Percentiles rank a stretch among this genome's conserved stretches.
phyloP scores from a whole-genome alignment of 1,140 invertebrate genomes.

The Drusus annulatus region DNA sequence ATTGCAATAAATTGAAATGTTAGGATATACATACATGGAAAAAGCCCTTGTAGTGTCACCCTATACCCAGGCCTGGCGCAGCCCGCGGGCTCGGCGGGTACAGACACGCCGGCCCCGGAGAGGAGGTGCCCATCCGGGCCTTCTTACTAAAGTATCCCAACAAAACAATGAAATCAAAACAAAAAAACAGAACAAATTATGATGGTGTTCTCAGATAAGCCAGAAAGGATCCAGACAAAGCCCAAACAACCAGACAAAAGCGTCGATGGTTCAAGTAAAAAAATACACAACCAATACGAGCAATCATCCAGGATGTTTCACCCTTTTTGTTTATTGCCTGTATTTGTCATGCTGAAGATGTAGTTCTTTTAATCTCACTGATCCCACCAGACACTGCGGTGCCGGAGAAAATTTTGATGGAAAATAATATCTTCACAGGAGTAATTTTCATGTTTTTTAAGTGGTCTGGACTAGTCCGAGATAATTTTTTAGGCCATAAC shows the following conservation, averaged over 20 bases:
- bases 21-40: too few relatives aligned
- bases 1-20: too few relatives aligned
- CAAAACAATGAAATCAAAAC: slow-evolving; percentile 33
- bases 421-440: neutral
- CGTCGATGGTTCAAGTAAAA: neutral
- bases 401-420: neutral
- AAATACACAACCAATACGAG: neutral
- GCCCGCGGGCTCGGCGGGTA: neutral
- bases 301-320: neutral
- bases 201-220: slow-evolving; percentile 16
- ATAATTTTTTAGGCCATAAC: too few relatives aligned
- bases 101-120: slow-evolving; percentile 13
- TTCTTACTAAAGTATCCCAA: slow-evolving; percentile 1
- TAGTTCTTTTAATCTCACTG: neutral
- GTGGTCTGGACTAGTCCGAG: too few relatives aligned
- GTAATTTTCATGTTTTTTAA: neutral
- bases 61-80: neutral
- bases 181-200: neutral
- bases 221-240: neutral
- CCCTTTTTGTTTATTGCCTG: neutral
- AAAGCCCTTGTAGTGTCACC: neutral
- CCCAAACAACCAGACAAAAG: neutral
- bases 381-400: neutral
- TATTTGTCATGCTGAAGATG: neutral
- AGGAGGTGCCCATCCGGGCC: neutral